phyloP scores from a whole-genome alignment of 1,140 invertebrate species.

The Drosophila lowei region DNA sequence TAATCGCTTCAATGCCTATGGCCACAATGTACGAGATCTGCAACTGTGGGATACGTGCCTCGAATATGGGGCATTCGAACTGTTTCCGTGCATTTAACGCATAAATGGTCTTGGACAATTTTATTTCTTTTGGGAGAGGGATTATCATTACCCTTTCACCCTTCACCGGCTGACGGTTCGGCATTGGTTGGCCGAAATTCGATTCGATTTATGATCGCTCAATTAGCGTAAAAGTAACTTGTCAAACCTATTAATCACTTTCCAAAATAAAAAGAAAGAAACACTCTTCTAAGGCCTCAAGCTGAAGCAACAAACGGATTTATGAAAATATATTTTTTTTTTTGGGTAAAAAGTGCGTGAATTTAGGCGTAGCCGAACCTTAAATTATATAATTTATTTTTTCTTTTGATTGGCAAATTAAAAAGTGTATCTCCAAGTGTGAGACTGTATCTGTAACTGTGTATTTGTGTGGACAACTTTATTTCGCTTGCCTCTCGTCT shows the following conservation, averaged over 20 bases:
- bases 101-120: slow-evolving; percentile 66
- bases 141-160: slow-evolving; percentile 73
- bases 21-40: slow-evolving; percentile 48
- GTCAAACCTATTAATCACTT: slow-evolving; percentile 81
- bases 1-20: slow-evolving; percentile 74
- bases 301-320: slow-evolving; percentile 10
- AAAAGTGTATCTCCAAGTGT: slow-evolving; percentile 48
- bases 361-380: slow-evolving; percentile 65
- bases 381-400: slow-evolving; percentile 78
- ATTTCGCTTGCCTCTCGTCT: slow-evolving; percentile 50
- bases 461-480: slow-evolving; percentile 57
- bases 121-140: slow-evolving; percentile 28
- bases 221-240: slow-evolving; percentile 82
- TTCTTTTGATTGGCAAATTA: slow-evolving; percentile 79
- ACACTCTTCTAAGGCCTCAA: slow-evolving; percentile 24
- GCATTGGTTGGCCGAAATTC: slow-evolving; percentile 54
- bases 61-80: slow-evolving; percentile 36
- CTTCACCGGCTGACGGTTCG: slow-evolving; percentile 67
- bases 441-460: slow-evolving; percentile 4
- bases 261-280: slow-evolving; percentile 45
- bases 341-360: slow-evolving; percentile 60
- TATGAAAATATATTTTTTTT: slow-evolving; percentile 21
- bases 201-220: slow-evolving; percentile 78
- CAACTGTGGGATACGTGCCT: slow-evolving; percentile 36
- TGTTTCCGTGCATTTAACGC: slow-evolving; percentile 71